phyloP scores from a whole-genome alignment of 2,797 vertebrate species.

The Phyllotis vaccarum region DNA sequence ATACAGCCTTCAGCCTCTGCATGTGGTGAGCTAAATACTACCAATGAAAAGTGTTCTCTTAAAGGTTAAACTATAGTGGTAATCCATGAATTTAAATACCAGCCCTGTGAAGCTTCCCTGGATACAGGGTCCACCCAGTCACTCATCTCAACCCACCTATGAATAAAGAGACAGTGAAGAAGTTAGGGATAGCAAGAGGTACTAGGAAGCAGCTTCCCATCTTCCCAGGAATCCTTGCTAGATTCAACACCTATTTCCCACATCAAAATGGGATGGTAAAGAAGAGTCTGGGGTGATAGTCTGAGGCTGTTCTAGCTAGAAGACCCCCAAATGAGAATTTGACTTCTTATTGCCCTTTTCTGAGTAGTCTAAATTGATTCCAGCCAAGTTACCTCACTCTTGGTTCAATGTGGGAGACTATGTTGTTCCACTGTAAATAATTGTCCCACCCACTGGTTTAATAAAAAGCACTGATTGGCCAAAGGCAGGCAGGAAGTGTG shows the following conservation, averaged over 20 bases:
- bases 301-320: not conserved
- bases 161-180: not conserved
- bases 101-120: not conserved
- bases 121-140: not conserved
- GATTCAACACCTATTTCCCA: not conserved
- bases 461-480: too few species aligned
- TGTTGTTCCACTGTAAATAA: too few species aligned
- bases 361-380: slow-evolving; percentile 31
- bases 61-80: not conserved
- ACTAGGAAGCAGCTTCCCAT: not conserved
- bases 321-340: not conserved
- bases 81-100: not conserved
- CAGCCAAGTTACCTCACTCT: slow-evolving; percentile 32
- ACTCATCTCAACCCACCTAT: not conserved
- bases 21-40: not conserved
- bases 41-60: slow-evolving; percentile 36
- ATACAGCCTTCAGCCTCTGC: not conserved
- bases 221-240: slow-evolving; percentile 15
- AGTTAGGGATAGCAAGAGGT: not conserved
- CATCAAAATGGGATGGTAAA: slow-evolving; percentile 1
- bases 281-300: not conserved
- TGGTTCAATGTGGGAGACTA: too few species aligned
- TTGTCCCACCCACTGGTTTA: too few species aligned
- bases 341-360: slow-evolving; percentile 6
- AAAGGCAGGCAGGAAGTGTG: too few species aligned